These are phyloP conservation scores for Xiphorhynchus elegans DNA, from an alignment of 2,113 vertebrate genomes.

Conservation along the genomic window DNA sequence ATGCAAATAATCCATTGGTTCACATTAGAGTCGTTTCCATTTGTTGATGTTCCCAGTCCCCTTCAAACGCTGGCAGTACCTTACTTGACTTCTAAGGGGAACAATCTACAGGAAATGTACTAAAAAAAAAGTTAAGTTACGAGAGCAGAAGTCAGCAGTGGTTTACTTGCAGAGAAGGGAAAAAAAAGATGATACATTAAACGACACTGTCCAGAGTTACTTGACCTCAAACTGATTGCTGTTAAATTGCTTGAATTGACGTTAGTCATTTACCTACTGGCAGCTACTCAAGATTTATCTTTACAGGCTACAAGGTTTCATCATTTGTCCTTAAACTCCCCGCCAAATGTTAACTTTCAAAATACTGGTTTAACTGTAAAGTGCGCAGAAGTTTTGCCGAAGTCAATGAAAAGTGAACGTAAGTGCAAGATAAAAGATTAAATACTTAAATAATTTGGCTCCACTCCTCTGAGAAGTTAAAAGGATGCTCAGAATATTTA, in stretches of 20 bases:
- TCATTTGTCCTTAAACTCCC: conserved; percentile 59
- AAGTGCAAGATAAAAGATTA: conserved; percentile 46
- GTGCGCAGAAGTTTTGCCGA: conserved; percentile 1
- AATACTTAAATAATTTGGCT: conserved; percentile 62
- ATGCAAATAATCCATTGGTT: conserved; percentile 77
- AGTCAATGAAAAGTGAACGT: conserved; percentile 47
- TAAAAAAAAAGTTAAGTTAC: conserved; percentile 52
- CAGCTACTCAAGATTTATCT: conserved; percentile 69
- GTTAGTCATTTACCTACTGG: conserved; percentile 71
- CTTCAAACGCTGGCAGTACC: conserved; percentile 51
- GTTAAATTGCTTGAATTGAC: conserved; percentile 59
- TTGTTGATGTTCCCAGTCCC: conserved; percentile 68
- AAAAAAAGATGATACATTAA: conserved; percentile 47
- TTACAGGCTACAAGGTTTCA: conserved; percentile 58
- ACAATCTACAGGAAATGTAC: conserved; percentile 55
- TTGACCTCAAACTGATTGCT: conserved; percentile 64
- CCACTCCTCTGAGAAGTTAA: conserved; percentile 39
- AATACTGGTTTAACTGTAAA: conserved; percentile 61
- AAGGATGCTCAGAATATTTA: conserved; percentile 58
- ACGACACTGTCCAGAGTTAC: conserved; percentile 43
- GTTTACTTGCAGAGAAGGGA: conserved; percentile 61
- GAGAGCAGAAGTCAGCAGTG: conserved; percentile 31
- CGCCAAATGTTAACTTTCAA: conserved; percentile 66
- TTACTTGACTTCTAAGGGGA: conserved; percentile 60
- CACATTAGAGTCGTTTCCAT: conserved; percentile 64